Conservation (phyloP, 2,113 vertebrate genomes). For the Chaetorhynchus papuensis region DNA sequence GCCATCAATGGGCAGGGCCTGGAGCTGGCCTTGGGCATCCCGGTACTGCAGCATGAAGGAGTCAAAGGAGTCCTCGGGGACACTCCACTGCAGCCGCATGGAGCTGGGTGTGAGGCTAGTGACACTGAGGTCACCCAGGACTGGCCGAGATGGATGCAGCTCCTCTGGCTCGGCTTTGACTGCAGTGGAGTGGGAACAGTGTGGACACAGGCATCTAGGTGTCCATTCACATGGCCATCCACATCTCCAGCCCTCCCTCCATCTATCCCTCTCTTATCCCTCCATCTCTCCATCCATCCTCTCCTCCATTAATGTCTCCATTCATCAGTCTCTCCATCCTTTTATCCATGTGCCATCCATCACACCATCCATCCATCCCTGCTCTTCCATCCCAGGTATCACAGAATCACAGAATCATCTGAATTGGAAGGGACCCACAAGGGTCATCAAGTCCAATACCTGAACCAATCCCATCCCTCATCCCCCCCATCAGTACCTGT, state of each 20-base stretch:
- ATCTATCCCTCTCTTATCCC: neutral
- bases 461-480: neutral
- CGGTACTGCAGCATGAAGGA: conserved; percentile 46
- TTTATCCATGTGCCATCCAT: neutral
- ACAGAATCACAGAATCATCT: neutral
- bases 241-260: neutral
- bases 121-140: neutral
- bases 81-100: neutral
- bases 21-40: conserved; percentile 7
- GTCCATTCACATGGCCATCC: neutral
- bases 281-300: neutral
- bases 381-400: neutral
- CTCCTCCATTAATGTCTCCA: neutral
- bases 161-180: neutral
- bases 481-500: neutral
- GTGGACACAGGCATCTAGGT: neutral
- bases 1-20: neutral
- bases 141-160: neutral
- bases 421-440: neutral
- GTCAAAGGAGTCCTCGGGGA: conserved; percentile 37
- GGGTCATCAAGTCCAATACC: neutral
- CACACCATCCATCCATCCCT: neutral
- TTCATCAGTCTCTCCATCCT: neutral
- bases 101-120: neutral
- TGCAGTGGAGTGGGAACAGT: neutral